Percentiles rank a stretch among this genome's conserved stretches.
These are phyloP conservation scores for Callitettix versicolor DNA, from an alignment of 1,140 invertebrate genomes.

Conservation along the genomic window DNA sequence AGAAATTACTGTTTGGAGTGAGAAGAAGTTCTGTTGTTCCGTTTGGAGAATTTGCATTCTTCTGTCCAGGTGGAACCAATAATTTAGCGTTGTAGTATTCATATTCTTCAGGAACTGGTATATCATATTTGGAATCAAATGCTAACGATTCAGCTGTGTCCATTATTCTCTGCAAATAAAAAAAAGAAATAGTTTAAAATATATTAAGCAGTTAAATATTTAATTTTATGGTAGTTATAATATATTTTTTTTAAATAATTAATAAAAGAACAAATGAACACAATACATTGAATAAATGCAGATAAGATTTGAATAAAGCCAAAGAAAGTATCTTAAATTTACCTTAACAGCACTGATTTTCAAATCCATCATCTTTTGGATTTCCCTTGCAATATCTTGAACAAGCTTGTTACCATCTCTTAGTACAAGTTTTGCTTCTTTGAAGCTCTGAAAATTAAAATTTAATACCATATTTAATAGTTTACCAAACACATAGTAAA, in stretches of 20 bases:
- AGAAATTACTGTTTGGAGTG: conserved; percentile 63
- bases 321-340: too few relatives aligned
- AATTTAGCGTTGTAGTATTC: conserved; percentile 65
- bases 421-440: conserved; percentile 52
- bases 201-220: too few relatives aligned
- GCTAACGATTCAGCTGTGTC: conserved; percentile 69
- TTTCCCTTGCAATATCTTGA: conserved; percentile 62
- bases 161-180: conserved; percentile 56
- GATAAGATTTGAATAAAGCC: background rate
- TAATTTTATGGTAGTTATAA: too few relatives aligned
- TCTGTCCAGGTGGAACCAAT: conserved; percentile 38
- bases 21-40: conserved; percentile 43
- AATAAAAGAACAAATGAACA: background rate
- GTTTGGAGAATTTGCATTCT: conserved; percentile 31
- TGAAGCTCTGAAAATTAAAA: conserved; percentile 49
- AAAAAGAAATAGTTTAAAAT: too few relatives aligned
- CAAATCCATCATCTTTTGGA: conserved; percentile 70
- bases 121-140: conserved; percentile 42
- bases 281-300: background rate
- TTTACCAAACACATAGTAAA: background rate
- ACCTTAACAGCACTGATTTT: conserved; percentile 75
- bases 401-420: conserved; percentile 60
- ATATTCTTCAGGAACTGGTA: conserved; percentile 49
- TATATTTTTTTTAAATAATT: too few relatives aligned
- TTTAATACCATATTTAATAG: background rate